These are phyloP conservation scores for Pipistrellus pygmaeus DNA, from an alignment of 2,797 vertebrate species.

Conservation along the genomic window DNA sequence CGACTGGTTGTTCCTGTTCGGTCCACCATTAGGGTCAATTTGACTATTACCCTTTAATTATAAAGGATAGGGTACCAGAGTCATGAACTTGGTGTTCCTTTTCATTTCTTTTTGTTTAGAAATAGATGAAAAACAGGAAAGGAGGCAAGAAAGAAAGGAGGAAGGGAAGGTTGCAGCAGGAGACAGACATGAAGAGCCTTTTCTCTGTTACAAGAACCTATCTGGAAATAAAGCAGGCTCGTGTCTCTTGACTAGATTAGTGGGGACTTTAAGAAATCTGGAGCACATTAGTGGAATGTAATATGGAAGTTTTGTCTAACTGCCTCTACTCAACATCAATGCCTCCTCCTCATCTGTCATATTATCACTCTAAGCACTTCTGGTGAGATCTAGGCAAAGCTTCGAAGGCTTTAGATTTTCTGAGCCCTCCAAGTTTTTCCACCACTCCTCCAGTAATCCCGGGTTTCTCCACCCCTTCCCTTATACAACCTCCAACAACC, in stretches of 20 bases:
- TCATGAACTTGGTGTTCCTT: neutral
- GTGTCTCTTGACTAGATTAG: neutral
- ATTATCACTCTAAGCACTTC: neutral
- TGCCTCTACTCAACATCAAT: constrained; percentile 4
- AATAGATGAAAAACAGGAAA: neutral
- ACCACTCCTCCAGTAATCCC: neutral
- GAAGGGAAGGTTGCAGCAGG: neutral
- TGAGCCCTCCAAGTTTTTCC: neutral
- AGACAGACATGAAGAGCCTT: neutral
- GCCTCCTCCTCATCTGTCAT: neutral
- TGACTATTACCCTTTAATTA: too few species aligned
- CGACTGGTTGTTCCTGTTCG: too few species aligned
- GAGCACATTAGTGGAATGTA: neutral
- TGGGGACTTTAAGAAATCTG: constrained; percentile 13
- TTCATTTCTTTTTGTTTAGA: constrained; percentile 16
- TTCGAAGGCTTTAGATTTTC: constrained; percentile 30
- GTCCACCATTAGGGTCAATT: too few species aligned
- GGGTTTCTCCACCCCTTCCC: neutral
- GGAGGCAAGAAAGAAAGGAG: neutral
- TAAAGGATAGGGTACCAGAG: neutral
- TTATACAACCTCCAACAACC: neutral
- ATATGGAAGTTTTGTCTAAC: neutral
- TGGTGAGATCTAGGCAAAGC: neutral
- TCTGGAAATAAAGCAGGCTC: neutral
- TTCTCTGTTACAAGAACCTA: neutral